A percentile compares a stretch with the other conserved stretches of the same genome.
Evolutionary conservation across 1,140 invertebrate species (phyloP).

Genomic region (Saccostrea glomerata): DNA sequence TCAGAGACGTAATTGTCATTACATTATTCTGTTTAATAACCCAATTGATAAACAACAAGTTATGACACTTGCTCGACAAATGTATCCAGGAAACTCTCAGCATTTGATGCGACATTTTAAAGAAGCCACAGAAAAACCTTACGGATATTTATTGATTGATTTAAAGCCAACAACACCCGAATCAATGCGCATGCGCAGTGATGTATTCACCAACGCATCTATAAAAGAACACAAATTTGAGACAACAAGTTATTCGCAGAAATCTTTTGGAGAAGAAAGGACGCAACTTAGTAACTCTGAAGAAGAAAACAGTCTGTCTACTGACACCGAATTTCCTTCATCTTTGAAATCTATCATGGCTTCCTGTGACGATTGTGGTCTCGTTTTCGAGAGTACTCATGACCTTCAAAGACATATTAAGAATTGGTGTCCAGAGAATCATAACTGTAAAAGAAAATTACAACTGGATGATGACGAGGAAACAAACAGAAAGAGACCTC

Average conservation of each 20-base stretch:
- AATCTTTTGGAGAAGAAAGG: too few relatives aligned
- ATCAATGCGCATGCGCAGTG: conserved; percentile 11
- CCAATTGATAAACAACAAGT: conserved; percentile 44
- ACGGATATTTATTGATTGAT: too few relatives aligned
- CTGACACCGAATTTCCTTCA: neutral
- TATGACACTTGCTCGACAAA: conserved; percentile 28
- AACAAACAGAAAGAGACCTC: conserved; percentile 32
- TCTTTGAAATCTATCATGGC: neutral
- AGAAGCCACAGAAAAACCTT: too few relatives aligned
- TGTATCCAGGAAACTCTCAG: too few relatives aligned
- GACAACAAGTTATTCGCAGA: too few relatives aligned
- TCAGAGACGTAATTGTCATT: conserved; percentile 38
- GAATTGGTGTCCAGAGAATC: neutral
- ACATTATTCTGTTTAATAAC: conserved; percentile 55
- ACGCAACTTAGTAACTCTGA: too few relatives aligned
- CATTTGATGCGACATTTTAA: too few relatives aligned
- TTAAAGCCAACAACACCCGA: conserved; percentile 11
- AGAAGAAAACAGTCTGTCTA: neutral
- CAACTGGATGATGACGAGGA: conserved; percentile 21
- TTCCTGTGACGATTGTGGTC: conserved; percentile 31
- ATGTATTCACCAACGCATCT: neutral
- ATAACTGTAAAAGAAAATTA: neutral
- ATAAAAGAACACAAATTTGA: too few relatives aligned
- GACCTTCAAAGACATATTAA: conserved; percentile 31
- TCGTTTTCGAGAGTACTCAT: conserved; percentile 14